Conservation (phyloP, 92 coral and sea anemone genomes). For the Bergia puertoricense region DNA sequence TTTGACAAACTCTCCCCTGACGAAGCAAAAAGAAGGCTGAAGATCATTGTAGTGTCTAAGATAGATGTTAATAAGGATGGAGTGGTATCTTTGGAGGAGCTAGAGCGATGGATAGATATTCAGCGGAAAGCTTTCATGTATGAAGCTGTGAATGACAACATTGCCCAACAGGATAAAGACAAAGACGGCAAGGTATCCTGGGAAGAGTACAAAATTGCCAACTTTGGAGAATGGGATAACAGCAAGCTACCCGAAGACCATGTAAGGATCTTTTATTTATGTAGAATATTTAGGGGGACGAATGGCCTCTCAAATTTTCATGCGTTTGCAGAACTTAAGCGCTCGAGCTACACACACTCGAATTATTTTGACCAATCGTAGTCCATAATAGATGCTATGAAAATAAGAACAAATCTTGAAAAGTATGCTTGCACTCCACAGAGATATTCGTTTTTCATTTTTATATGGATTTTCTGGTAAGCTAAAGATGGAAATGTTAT, state of each 20-base stretch:
- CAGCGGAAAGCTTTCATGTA: conserved; percentile 96
- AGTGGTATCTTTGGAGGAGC: conserved; percentile 75
- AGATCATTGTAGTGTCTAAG: conserved; percentile 67
- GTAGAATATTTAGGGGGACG: background rate
- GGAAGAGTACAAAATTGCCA: conserved; percentile 77
- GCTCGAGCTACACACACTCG: background rate
- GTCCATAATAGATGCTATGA: background rate
- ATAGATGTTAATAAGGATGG: conserved; percentile 85
- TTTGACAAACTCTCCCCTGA: conserved; percentile 88
- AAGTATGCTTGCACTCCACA: background rate
- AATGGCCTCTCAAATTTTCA: background rate
- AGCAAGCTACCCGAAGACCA: conserved; percentile 81
- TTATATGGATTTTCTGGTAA: no score
- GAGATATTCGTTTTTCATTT: no score
- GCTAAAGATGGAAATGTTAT: no score
- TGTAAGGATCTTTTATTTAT: conserved; percentile 53
- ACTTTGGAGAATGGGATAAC: conserved; percentile 88
- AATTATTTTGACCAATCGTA: background rate
- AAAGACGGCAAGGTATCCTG: conserved; percentile 90
- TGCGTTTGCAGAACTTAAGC: background rate
- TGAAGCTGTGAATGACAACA: conserved; percentile 85
- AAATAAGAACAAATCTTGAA: no score
- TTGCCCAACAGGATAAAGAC: conserved; percentile 77
- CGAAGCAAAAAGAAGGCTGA: conserved; percentile 82
- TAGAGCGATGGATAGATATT: conserved; percentile 90